Percentiles rank a stretch among this genome's conserved stretches.
These are phyloP conservation scores for Kryptolebias marmoratus DNA, from an alignment of 2,113 vertebrate species.

Conservation along the genomic window DNA sequence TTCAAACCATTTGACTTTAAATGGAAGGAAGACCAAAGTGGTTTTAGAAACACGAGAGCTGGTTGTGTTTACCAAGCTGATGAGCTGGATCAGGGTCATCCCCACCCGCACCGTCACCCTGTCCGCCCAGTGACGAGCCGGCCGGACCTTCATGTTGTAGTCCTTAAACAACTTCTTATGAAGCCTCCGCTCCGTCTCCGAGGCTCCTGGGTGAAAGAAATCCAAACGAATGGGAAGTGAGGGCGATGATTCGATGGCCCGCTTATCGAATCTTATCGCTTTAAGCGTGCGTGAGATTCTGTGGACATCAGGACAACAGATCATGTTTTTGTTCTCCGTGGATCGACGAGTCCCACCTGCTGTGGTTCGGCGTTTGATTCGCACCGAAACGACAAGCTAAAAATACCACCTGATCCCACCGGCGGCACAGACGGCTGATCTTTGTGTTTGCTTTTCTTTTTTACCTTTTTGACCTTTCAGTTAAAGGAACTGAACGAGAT, in stretches of 20 bases:
- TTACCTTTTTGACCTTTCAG: no score
- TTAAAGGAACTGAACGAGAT: no score
- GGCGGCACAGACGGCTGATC: not conserved
- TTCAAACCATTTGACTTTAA: no score
- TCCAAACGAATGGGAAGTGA: not conserved
- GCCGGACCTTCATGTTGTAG: slow-evolving; percentile 86
- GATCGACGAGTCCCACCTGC: slow-evolving; percentile 22
- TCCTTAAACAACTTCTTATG: slow-evolving; percentile 81
- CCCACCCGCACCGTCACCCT: slow-evolving; percentile 85
- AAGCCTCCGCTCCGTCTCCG: slow-evolving; percentile 80
- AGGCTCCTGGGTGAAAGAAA: slow-evolving; percentile 56
- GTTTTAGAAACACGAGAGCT: no score
- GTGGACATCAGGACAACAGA: not conserved
- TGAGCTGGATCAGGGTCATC: slow-evolving; percentile 88
- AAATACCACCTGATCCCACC: slow-evolving; percentile 36
- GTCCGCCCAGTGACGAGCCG: slow-evolving; percentile 79
- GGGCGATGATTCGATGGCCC: not conserved
- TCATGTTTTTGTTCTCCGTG: slow-evolving; percentile 9
- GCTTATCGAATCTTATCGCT: not conserved
- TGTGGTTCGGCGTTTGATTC: slow-evolving; percentile 42
- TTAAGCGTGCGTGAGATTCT: not conserved
- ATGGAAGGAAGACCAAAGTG: no score
- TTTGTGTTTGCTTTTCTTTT: not conserved
- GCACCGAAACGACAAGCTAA: slow-evolving; percentile 35
- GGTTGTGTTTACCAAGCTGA: slow-evolving; percentile 85